A percentile compares a stretch with the other conserved stretches of the same genome.
Evolutionary conservation across 2,797 vertebrate genomes (phyloP).

Genomic region (Phrynocephalus vlangalii): DNA sequence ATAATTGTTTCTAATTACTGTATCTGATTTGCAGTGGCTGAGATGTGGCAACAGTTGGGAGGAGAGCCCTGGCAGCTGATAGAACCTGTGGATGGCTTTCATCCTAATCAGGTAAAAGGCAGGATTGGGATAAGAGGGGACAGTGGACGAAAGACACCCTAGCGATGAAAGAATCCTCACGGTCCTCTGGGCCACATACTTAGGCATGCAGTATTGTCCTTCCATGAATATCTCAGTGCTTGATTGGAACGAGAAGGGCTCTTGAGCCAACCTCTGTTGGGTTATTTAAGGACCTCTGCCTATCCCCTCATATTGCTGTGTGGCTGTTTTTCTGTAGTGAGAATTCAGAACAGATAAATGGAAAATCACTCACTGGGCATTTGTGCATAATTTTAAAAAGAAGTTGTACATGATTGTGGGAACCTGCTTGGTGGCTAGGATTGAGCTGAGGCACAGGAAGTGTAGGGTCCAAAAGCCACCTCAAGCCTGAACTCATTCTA

Average conservation of each 20-base stretch:
- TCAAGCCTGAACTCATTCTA: too few species aligned
- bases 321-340: neutral
- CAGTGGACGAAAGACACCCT: neutral
- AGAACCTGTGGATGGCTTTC: constrained; percentile 80
- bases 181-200: neutral
- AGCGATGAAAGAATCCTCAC: neutral
- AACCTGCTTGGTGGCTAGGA: too few species aligned
- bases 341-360: neutral
- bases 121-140: neutral
- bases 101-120: constrained; percentile 78
- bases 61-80: constrained; percentile 80
- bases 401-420: too few species aligned
- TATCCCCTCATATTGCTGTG: too few species aligned
- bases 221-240: neutral
- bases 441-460: too few species aligned
- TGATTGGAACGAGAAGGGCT: neutral
- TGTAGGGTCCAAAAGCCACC: too few species aligned
- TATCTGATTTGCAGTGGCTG: constrained; percentile 54
- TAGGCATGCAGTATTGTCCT: neutral
- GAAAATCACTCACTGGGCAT: too few species aligned
- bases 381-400: too few species aligned
- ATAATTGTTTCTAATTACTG: constrained; percentile 16
- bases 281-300: neutral
- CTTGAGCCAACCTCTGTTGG: neutral
- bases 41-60: constrained; percentile 74